A percentile compares a stretch with the other conserved stretches of the same genome.
Evolutionary conservation across 2,888 invertebrate genomes (phyloP).

Genomic region (Sphinx pinastri): DNA sequence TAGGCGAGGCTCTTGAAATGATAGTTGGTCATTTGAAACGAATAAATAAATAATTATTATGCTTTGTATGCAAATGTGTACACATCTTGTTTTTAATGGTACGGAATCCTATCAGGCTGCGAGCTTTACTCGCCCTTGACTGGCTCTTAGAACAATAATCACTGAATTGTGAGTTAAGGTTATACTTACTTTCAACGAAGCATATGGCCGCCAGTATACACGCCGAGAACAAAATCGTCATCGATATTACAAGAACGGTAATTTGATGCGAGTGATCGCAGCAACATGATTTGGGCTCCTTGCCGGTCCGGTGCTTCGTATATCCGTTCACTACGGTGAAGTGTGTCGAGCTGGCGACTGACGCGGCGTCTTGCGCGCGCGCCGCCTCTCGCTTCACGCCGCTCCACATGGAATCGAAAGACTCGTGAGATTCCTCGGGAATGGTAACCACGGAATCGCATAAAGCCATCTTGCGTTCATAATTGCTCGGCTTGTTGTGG

Average conservation of each 20-base stretch:
- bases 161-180: background rate
- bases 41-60: no score
- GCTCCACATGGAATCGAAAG: slow-evolving; percentile 71
- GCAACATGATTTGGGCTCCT: slow-evolving; percentile 86
- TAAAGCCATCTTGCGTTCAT: slow-evolving; percentile 60
- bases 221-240: slow-evolving; percentile 91
- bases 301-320: slow-evolving; percentile 85
- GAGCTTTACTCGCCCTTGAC: no score
- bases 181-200: slow-evolving; percentile 91
- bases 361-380: slow-evolving; percentile 86
- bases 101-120: no score
- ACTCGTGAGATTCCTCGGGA: slow-evolving; percentile 71
- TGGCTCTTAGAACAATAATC: background rate
- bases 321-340: slow-evolving; percentile 93
- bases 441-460: slow-evolving; percentile 70
- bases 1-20: no score
- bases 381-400: slow-evolving; percentile 75
- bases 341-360: slow-evolving; percentile 93
- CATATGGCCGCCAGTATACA: slow-evolving; percentile 92
- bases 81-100: no score
- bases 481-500: slow-evolving; percentile 65
- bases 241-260: slow-evolving; percentile 91
- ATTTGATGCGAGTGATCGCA: slow-evolving; percentile 91
- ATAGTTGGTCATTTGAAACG: no score
- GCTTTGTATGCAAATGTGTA: no score